Evolutionary conservation across 2,797 vertebrate species (phyloP).

Genomic region (Danio jaintianensis): DNA sequence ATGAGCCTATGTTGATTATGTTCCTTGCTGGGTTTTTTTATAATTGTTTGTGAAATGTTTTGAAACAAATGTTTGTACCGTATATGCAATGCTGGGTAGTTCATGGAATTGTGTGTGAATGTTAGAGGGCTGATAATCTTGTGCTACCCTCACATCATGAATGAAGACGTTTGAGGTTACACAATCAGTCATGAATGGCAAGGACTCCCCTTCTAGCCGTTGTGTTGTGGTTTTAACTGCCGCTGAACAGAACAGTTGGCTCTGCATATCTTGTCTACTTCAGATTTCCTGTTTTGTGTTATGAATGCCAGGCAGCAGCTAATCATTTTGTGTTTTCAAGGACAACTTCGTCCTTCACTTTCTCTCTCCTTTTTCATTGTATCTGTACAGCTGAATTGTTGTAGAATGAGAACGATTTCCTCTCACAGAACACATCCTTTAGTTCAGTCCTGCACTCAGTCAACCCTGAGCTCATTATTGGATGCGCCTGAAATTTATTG

Average conservation of each 20-base stretch:
- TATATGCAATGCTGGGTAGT: background rate
- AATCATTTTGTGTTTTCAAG: slow-evolving; percentile 7
- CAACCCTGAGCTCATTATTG: background rate
- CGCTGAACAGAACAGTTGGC: slow-evolving; percentile 9
- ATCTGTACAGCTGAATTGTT: background rate
- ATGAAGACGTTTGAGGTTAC: slow-evolving; percentile 11
- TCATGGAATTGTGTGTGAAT: background rate
- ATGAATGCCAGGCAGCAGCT: background rate
- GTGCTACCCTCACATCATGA: background rate
- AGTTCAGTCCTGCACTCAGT: background rate
- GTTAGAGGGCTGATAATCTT: background rate
- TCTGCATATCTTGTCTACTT: slow-evolving; percentile 37
- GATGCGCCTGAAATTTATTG: slow-evolving; percentile 31
- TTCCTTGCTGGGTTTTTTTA: too few relatives aligned
- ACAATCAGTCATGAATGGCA: background rate
- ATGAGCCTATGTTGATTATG: too few relatives aligned
- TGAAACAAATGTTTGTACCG: too few relatives aligned
- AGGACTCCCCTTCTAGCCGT: background rate
- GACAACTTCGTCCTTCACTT: background rate
- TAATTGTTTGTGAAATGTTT: too few relatives aligned
- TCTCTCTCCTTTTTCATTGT: background rate
- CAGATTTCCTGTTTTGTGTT: slow-evolving; percentile 54
- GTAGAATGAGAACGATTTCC: slow-evolving; percentile 4
- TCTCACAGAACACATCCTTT: slow-evolving; percentile 4
- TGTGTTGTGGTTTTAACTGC: slow-evolving; percentile 23